These are phyloP conservation scores for Platycheirus albimanus DNA, from an alignment of 2,888 invertebrate species.

Conservation along the genomic window DNA sequence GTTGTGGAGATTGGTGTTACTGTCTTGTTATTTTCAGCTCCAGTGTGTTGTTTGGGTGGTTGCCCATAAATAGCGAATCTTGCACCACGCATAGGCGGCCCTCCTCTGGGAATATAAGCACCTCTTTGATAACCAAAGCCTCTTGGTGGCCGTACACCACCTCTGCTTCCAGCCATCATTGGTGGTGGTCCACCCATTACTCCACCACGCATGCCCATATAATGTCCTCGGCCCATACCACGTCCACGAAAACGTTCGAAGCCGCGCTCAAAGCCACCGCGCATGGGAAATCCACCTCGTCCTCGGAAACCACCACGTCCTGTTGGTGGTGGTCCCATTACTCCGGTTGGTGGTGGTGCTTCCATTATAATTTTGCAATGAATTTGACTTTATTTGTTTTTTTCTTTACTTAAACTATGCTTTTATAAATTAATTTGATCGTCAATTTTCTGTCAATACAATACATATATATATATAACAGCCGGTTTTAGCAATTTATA, in stretches of 20 bases:
- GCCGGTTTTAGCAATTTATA: conserved; percentile 45
- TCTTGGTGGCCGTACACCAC: conserved; percentile 79
- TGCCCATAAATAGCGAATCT: conserved; percentile 81
- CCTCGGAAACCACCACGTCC: conserved; percentile 81
- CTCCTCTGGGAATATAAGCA: conserved; percentile 70
- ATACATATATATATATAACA: conserved; percentile 6
- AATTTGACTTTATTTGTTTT: conserved; percentile 9
- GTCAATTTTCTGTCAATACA: too few species aligned
- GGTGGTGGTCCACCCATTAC: conserved; percentile 75
- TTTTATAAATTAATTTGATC: conserved; percentile 11
- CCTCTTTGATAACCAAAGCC: conserved; percentile 80
- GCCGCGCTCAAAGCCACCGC: conserved; percentile 81
- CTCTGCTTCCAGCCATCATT: conserved; percentile 79
- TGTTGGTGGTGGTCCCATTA: conserved; percentile 77
- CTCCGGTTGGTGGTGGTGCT: conserved; percentile 76
- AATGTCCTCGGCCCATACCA: conserved; percentile 82
- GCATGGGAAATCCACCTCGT: conserved; percentile 80
- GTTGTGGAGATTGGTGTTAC: conserved; percentile 80
- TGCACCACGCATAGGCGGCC: conserved; percentile 78
- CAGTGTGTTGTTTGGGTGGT: conserved; percentile 81
- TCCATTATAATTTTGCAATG: conserved; percentile 50
- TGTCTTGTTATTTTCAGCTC: conserved; percentile 81
- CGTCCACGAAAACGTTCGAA: conserved; percentile 77
- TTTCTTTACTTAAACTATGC: background rate
- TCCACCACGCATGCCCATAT: conserved; percentile 80